Evolutionary conservation across 2,888 invertebrate species (phyloP).

Genomic region (Agriopis marginaria): DNA sequence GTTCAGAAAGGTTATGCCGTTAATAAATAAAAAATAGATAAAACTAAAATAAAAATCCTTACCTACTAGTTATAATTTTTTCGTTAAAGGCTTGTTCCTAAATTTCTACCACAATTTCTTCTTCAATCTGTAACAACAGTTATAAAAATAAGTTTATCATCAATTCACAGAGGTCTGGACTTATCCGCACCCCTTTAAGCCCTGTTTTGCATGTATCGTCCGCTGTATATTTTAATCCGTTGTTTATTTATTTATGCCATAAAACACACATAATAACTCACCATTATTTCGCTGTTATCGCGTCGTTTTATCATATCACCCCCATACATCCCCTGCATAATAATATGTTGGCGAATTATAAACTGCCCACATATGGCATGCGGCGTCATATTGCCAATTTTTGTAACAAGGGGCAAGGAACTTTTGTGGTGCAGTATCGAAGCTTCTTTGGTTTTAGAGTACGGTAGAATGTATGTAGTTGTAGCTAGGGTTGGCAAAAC

Average conservation of each 20-base stretch:
- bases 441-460: neutral
- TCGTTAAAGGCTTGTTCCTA: too few species aligned
- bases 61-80: too few species aligned
- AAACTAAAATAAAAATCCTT: too few species aligned
- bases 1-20: too few species aligned
- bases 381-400: slow-evolving; percentile 54
- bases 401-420: slow-evolving; percentile 44
- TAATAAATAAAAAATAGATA: too few species aligned
- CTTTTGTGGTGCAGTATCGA: slow-evolving; percentile 12
- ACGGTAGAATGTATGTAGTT: too few species aligned
- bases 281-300: slow-evolving; percentile 44
- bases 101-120: too few species aligned
- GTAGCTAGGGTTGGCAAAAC: too few species aligned
- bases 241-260: slow-evolving; percentile 34
- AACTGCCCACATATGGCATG: slow-evolving; percentile 47
- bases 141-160: neutral
- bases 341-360: slow-evolving; percentile 54
- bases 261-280: slow-evolving; percentile 40
- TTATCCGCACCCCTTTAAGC: slow-evolving; percentile 14
- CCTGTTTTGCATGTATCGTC: slow-evolving; percentile 28
- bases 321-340: slow-evolving; percentile 53
- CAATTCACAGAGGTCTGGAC: neutral
- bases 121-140: neutral
- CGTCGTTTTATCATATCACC: slow-evolving; percentile 41
- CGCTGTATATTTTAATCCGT: slow-evolving; percentile 32